phyloP scores from a whole-genome alignment of 2,888 invertebrate species.

The Ochropleura plecta region DNA sequence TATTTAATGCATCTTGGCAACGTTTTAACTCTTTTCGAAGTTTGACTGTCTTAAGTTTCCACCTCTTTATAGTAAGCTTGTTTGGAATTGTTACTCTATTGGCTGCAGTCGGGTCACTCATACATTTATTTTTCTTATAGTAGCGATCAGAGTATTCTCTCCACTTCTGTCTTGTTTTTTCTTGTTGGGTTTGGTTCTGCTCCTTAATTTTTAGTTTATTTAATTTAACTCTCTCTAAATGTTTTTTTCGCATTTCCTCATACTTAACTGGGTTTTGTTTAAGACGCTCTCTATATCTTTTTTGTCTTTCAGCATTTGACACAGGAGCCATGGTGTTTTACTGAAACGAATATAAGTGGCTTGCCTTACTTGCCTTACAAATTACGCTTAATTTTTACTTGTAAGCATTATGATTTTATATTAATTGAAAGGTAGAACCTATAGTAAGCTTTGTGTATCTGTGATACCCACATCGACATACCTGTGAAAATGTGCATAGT shows the following conservation, averaged over 20 bases:
- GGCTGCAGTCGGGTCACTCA: constrained; percentile 26
- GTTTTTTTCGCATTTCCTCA: constrained; percentile 42
- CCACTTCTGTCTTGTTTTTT: constrained; percentile 43
- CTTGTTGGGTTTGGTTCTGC: constrained; percentile 33
- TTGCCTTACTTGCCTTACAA: constrained; percentile 3
- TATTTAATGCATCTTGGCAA: constrained; percentile 38
- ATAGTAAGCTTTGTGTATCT: constrained; percentile 7
- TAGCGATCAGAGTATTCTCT: constrained; percentile 44
- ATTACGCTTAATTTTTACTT: constrained; percentile 19
- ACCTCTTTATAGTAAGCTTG: constrained; percentile 23
- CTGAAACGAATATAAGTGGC: constrained; percentile 30
- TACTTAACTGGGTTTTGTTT: constrained; percentile 48
- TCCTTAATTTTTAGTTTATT: constrained; percentile 46
- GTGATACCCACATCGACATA: constrained; percentile 16
- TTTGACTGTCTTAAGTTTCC: constrained; percentile 37
- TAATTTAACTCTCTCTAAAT: constrained; percentile 41
- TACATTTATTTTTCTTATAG: constrained; percentile 28
- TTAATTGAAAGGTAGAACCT: constrained; percentile 19
- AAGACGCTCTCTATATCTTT: constrained; percentile 43
- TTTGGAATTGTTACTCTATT: constrained; percentile 28
- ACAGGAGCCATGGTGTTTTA: constrained; percentile 36
- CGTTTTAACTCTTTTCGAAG: constrained; percentile 42
- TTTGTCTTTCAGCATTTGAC: constrained; percentile 48
- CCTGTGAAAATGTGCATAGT: neutral
- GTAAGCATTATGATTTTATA: neutral